These are phyloP conservation scores for Bungarus multicinctus DNA, from an alignment of 2,113 vertebrate genomes.

Conservation along the genomic window DNA sequence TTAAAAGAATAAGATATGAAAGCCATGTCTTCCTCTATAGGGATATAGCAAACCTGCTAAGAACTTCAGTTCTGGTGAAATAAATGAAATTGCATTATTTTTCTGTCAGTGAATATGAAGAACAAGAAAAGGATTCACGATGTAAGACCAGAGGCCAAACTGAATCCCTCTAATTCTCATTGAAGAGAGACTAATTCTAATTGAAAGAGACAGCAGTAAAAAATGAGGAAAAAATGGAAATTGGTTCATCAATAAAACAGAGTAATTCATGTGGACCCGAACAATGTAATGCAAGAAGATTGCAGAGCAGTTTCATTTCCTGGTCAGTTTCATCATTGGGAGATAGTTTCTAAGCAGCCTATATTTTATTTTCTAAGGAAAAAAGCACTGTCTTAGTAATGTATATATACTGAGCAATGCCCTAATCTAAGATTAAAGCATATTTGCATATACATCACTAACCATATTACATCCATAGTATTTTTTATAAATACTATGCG, in stretches of 20 bases:
- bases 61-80: constrained; percentile 42
- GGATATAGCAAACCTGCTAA: constrained; percentile 51
- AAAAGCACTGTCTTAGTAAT: background rate
- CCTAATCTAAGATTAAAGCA: background rate
- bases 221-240: constrained; percentile 27
- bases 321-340: constrained; percentile 11
- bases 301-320: constrained; percentile 13
- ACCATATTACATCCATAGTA: background rate
- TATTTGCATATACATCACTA: background rate
- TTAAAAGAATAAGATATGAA: constrained; percentile 62
- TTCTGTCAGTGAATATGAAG: constrained; percentile 48
- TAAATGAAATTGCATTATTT: constrained; percentile 37
- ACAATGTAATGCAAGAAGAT: constrained; percentile 23
- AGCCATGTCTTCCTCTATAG: constrained; percentile 57
- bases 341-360: background rate
- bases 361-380: background rate
- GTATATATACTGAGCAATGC: background rate
- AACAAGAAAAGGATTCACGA: constrained; percentile 24
- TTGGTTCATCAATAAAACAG: constrained; percentile 22
- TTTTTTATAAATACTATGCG: background rate
- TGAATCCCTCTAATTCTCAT: constrained; percentile 30
- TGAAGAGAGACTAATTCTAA: constrained; percentile 41
- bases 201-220: constrained; percentile 38
- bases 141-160: constrained; percentile 26
- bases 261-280: constrained; percentile 2